Evolutionary conservation across 2,797 vertebrate species (phyloP), one percentile per base, ranked within the genome.

Genomic region (Trematomus bernacchii): DNA sequence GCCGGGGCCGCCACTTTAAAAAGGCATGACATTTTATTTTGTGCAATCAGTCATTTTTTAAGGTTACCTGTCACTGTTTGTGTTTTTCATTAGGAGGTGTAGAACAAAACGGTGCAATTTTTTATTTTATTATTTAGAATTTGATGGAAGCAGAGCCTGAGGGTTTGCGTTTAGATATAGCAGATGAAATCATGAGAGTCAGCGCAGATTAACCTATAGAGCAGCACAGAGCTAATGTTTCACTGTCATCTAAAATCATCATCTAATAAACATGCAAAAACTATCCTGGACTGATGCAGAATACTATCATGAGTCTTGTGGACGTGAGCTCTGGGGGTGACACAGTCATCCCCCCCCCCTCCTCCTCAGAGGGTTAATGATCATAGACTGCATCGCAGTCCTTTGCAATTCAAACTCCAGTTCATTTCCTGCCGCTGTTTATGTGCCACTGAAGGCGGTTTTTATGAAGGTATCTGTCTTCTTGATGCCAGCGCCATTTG

Each of bases 381-480:
- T 75, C 55, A 60, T 40, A 73, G 66, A 61, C 69, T 65, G 33
- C 47, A 58, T 78, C 33, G 1, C 66, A 54, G 50, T 82, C 68
- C 47, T 84, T 77, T 62, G 81, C 80, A 81, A 79, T 87, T 87
- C 73, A 64, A 79, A 74, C 83, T 66, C 62, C 19, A 72, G 68
- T 83, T 85, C 70, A 75, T 86, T 85, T 83, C 85, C 65, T 76
- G 78, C 73, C 63, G 57, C 82, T 76, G 85, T 84, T 83, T 72
- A 76, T 80, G 68, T 74, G 77, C 48, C 77, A 79, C 65, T 65
- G 75, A 78, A 76, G 73, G 50, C 60, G n/a, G 44, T 71, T 77
- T 82, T 91, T 87, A 85, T 88, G 77, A 82, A 87, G 27, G 48
- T 58, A 83, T 93, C 73, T 44, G 68, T 90, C 84, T 86, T 85